phyloP scores from a whole-genome alignment of 2,113 vertebrate species.

The Leptobrachium ailaonicum region DNA sequence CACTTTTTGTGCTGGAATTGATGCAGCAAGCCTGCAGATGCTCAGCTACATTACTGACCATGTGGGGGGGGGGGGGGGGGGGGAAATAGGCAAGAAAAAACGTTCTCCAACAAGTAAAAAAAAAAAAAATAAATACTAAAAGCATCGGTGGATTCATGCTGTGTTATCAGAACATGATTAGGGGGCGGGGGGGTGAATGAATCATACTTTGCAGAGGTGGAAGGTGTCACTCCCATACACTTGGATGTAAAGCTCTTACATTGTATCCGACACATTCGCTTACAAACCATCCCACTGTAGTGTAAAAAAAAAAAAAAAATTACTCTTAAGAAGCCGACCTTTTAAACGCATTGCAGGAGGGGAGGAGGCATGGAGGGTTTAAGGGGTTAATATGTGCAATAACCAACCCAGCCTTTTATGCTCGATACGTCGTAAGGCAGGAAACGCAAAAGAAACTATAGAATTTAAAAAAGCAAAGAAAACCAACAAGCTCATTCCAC shows the following conservation, averaged over 20 bases:
- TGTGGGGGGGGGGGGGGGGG: too few relatives aligned
- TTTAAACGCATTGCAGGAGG: neutral
- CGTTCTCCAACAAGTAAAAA: too few relatives aligned
- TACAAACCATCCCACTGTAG: constrained; percentile 49
- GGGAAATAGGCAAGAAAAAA: too few relatives aligned
- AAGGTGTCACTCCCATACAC: too few relatives aligned
- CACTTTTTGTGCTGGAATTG: too few relatives aligned
- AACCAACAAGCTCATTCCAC: constrained; percentile 56
- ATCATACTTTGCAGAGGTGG: neutral
- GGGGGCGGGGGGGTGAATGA: neutral
- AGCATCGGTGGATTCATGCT: too few relatives aligned
- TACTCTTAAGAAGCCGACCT: constrained; percentile 13
- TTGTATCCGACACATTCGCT: constrained; percentile 36
- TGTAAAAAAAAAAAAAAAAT: constrained; percentile 68
- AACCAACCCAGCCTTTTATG: constrained; percentile 61
- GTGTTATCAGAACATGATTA: too few relatives aligned
- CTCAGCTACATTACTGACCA: too few relatives aligned
- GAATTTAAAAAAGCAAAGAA: constrained; percentile 59
- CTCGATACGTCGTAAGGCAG: constrained; percentile 57
- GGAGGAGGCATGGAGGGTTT: neutral
- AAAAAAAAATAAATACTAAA: too few relatives aligned
- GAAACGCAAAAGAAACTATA: constrained; percentile 55
- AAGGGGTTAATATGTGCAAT: constrained; percentile 56
- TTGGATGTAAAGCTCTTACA: too few relatives aligned
- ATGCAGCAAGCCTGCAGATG: constrained; percentile 53